Conservation (phyloP, 2,797 vertebrate genomes). For the Lacerta viridis region DNA sequence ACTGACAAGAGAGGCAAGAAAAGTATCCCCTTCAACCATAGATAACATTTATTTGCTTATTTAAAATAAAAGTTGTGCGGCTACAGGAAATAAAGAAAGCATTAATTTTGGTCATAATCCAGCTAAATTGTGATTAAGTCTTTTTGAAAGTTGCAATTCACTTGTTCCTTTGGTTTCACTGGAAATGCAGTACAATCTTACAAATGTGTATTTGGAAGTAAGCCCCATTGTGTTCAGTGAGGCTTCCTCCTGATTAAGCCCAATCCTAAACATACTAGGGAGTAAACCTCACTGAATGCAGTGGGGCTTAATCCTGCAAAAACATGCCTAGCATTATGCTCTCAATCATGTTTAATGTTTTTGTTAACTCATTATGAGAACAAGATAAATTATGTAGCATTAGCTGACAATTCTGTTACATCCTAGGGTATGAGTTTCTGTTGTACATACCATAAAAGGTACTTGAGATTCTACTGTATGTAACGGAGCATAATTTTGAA, state of each 20-base stretch:
- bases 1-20: background rate
- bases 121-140: background rate
- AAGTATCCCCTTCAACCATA: background rate
- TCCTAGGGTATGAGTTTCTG: background rate
- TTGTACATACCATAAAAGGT: constrained; percentile 34
- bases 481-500: background rate
- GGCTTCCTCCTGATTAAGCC: background rate
- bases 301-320: background rate
- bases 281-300: background rate
- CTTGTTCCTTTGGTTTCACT: background rate
- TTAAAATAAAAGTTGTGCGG: background rate
- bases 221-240: background rate
- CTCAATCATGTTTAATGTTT: background rate
- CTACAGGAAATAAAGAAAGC: background rate
- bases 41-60: background rate
- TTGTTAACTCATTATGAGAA: background rate
- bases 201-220: background rate
- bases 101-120: background rate
- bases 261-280: background rate
- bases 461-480: background rate
- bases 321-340: background rate
- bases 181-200: background rate
- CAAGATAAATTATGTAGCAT: background rate
- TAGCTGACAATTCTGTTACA: background rate
- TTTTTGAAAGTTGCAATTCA: background rate